A percentile compares a stretch with the other conserved stretches of the same genome.
phyloP scores from a whole-genome alignment of 2,113 vertebrate genomes.

The Ailuropoda melanoleuca region DNA sequence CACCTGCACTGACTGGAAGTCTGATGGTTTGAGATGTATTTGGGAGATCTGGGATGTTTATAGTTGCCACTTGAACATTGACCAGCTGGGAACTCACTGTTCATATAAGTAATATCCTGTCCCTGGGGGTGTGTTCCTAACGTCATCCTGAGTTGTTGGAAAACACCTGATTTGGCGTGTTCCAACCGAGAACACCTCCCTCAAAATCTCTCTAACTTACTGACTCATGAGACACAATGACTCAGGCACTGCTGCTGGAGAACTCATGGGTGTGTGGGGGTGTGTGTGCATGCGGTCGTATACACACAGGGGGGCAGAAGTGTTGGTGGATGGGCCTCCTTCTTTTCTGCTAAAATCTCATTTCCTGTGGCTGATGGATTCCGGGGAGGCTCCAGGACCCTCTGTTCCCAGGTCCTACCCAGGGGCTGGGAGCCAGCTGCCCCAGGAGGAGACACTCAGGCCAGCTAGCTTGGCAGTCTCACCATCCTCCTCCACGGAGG shows the following conservation, averaged over 20 bases:
- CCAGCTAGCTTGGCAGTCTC: background rate
- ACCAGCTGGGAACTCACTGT: background rate
- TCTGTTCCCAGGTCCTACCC: background rate
- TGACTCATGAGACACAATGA: background rate
- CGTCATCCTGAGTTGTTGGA: background rate
- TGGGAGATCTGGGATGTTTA: background rate
- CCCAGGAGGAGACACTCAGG: constrained; percentile 1
- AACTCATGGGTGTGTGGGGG: fast-evolving
- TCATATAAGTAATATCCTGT: constrained; percentile 33
- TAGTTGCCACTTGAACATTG: background rate
- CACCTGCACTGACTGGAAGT: background rate
- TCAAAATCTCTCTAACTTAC: background rate
- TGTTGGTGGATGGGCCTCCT: background rate
- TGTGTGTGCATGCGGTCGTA: fast-evolving
- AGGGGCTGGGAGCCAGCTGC: background rate
- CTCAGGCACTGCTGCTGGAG: background rate
- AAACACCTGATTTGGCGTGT: background rate
- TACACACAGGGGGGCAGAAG: background rate
- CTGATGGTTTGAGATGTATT: background rate
- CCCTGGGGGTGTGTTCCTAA: background rate
- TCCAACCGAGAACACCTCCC: background rate
- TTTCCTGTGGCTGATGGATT: constrained; percentile 26
- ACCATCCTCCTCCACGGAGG: constrained; percentile 56
- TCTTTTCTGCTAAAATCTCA: background rate
- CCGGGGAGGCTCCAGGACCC: background rate